These are phyloP conservation scores for Parelbella ahira DNA, from an alignment of 2,888 invertebrate species.

Conservation along the genomic window DNA sequence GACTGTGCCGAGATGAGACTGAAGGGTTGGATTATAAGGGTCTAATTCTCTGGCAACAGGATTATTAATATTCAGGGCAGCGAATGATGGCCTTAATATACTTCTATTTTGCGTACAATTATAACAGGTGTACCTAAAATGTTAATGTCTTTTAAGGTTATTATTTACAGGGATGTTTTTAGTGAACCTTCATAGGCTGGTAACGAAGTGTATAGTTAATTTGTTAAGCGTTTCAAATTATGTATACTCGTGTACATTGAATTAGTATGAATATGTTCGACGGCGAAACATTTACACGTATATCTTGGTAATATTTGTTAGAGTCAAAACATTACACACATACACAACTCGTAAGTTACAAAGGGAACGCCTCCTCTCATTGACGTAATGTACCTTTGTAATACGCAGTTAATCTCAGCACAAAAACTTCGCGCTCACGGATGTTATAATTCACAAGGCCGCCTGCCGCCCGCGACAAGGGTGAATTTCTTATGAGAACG, in stretches of 20 bases:
- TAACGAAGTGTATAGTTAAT: too few species aligned
- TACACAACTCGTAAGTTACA: not conserved
- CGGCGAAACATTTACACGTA: too few species aligned
- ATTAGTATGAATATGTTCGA: too few species aligned
- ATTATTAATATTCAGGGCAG: conserved; percentile 68
- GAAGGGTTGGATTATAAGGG: conserved; percentile 76
- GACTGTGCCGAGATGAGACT: conserved; percentile 62
- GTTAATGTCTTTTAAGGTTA: not conserved
- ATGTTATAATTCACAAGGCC: conserved; percentile 67
- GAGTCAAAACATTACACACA: too few species aligned
- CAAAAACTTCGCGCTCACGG: conserved; percentile 60
- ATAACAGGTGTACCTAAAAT: conserved; percentile 39
- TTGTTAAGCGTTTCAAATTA: too few species aligned
- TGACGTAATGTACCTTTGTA: conserved; percentile 45
- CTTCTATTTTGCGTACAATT: conserved; percentile 61
- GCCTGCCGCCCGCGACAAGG: conserved; percentile 57
- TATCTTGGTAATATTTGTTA: too few species aligned
- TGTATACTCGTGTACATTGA: too few species aligned
- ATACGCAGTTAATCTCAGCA: conserved; percentile 70
- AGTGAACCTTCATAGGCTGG: too few species aligned
- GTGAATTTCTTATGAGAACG: conserved; percentile 67
- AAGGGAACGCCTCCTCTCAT: conserved; percentile 28
- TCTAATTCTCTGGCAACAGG: conserved; percentile 61
- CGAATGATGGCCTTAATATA: conserved; percentile 58
- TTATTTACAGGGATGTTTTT: not conserved